Conservation (phyloP, 2,797 vertebrate species). For the Tolypeutes matacus region DNA sequence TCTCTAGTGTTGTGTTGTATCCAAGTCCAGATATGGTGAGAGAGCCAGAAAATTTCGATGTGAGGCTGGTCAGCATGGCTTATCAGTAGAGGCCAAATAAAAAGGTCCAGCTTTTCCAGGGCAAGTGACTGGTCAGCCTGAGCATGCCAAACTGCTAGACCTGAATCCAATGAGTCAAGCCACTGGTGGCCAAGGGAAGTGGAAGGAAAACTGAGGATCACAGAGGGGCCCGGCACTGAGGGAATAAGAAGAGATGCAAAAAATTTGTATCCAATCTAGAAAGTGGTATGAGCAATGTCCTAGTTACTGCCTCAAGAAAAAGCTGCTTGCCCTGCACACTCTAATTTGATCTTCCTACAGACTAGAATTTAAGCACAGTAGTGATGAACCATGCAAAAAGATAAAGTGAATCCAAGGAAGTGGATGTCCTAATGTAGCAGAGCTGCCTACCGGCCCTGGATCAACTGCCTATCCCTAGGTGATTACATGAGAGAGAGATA, state of each 20-base stretch:
- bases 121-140: background rate
- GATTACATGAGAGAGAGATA: background rate
- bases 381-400: background rate
- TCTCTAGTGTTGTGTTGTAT: background rate
- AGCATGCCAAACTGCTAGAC: background rate
- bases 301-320: background rate
- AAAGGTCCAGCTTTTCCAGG: background rate
- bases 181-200: background rate
- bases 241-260: background rate
- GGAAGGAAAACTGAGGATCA: background rate
- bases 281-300: background rate
- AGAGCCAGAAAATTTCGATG: background rate
- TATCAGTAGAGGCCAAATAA: background rate
- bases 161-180: background rate
- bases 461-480: background rate
- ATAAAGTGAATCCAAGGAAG: background rate
- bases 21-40: background rate
- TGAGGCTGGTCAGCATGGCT: background rate
- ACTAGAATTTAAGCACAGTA: background rate
- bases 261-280: background rate
- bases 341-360: background rate
- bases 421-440: background rate
- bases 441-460: background rate
- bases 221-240: background rate
- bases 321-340: background rate